Percentiles rank a stretch among this genome's conserved stretches.
Conservation (phyloP, 2,113 vertebrate genomes). For the Macrotus californicus region DNA sequence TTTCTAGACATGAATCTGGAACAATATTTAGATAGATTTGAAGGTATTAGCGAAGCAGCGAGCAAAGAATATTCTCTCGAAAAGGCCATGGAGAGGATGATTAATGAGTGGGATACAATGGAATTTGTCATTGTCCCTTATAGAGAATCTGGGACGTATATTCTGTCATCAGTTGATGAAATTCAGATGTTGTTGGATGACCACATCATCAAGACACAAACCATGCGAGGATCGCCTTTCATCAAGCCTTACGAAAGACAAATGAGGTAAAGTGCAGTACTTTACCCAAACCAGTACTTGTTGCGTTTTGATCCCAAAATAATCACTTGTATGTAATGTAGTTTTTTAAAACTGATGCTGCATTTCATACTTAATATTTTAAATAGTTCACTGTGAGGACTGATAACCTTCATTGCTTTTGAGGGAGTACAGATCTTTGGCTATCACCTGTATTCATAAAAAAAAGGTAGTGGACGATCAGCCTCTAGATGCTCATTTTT, state of each 20-base stretch:
- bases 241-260: constrained; percentile 87
- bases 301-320: neutral
- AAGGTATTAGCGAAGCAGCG: constrained; percentile 86
- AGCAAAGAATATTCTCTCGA: constrained; percentile 89
- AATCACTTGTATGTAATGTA: neutral
- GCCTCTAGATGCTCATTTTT: neutral
- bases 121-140: constrained; percentile 85
- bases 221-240: constrained; percentile 89
- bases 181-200: constrained; percentile 91
- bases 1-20: constrained; percentile 86
- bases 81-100: constrained; percentile 90
- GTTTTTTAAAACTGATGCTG: neutral
- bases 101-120: constrained; percentile 82
- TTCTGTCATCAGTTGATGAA: constrained; percentile 88
- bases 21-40: constrained; percentile 79
- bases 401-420: neutral
- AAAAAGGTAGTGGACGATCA: neutral
- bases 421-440: neutral
- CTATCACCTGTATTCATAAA: neutral
- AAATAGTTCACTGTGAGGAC: neutral
- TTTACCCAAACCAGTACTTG: neutral
- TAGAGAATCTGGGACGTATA: constrained; percentile 85
- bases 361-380: neutral
- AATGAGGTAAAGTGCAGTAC: constrained; percentile 80
- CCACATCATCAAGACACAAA: constrained; percentile 91